Evolutionary conservation across 2,888 invertebrate genomes (phyloP).

Genomic region (Diarsia dahlii): DNA sequence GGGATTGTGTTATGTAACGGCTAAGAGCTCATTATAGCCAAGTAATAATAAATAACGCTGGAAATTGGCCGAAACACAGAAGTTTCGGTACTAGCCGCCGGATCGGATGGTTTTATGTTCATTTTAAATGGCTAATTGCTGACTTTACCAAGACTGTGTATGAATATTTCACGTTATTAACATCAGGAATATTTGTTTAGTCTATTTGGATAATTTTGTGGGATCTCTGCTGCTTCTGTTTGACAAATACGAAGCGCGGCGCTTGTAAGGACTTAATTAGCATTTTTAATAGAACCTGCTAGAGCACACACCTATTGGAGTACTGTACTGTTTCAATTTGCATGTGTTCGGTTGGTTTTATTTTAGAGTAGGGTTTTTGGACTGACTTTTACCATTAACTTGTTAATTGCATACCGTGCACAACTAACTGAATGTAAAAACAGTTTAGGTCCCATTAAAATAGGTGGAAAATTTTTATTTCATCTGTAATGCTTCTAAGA

Average conservation of each 20-base stretch:
- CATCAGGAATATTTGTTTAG: constrained; percentile 32
- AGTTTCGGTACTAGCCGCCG: constrained; percentile 52
- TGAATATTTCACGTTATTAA: constrained; percentile 54
- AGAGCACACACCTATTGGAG: constrained; percentile 16
- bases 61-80: constrained; percentile 67
- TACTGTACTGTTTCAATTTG: constrained; percentile 44
- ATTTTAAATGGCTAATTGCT: constrained; percentile 64
- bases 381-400: not conserved
- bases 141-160: constrained; percentile 31
- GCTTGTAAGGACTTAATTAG: constrained; percentile 45
- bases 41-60: constrained; percentile 76
- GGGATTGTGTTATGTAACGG: constrained; percentile 80
- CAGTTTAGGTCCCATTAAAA: too few species aligned
- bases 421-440: not conserved
- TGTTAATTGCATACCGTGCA: not conserved
- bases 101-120: constrained; percentile 55
- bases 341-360: constrained; percentile 20
- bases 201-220: constrained; percentile 36
- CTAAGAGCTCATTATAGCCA: constrained; percentile 79
- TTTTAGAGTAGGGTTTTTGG: not conserved
- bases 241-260: constrained; percentile 38
- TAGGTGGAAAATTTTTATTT: too few species aligned
- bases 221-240: constrained; percentile 36
- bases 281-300: constrained; percentile 55
- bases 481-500: too few species aligned